Evolutionary conservation across 2,797 vertebrate genomes (phyloP), one percentile per base, ranked within the genome.

Genomic region (Falco rusticolus): DNA sequence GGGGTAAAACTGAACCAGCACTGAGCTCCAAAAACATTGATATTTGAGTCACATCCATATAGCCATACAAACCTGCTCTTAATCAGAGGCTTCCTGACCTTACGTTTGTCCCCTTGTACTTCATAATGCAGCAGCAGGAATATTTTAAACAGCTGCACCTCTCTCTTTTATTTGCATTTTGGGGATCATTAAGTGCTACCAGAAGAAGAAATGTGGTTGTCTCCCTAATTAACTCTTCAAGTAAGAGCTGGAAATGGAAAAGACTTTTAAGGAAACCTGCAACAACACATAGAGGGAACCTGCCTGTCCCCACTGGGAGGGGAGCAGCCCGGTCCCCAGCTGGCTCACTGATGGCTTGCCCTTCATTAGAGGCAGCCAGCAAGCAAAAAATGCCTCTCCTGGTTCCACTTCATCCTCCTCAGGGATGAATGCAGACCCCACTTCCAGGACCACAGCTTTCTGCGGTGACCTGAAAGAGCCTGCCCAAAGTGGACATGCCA

Each of bases 31-130:
- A 66, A 37, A 68, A 22, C 4, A 2, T 41, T 16, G 31, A 43
- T 72, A 63, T 43, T 89, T 84, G 51, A 97, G 43, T 92, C 81
- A 45, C 0, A 0, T 43, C 71, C 0, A 0, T 45, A 45, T 17
- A 45, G 43, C 56, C 43, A 33, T 31, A 82, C 45, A 82, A 87
- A 47, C 56, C 68, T 66, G 47, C 33, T 79, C 43, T 89, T 89
- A 79, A 89, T 96, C 88, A 94, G 72, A 87, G 54, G 57, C 31
- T 93, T 89, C 64, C 33, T 94, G 79, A 50, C 75, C 71, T 92
- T 84, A 26, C 25, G 16, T 68, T 94, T 90, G 65, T 89, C 50
- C 47, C 45, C 15, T 78, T 65, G 17, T 51, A 69, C 48, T 89
- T 85, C 59, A 51, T 19, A 89, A 63, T 1, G 0, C 1, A 69